phyloP scores from a whole-genome alignment of 2,113 vertebrate species.

The Malurus elegans region DNA sequence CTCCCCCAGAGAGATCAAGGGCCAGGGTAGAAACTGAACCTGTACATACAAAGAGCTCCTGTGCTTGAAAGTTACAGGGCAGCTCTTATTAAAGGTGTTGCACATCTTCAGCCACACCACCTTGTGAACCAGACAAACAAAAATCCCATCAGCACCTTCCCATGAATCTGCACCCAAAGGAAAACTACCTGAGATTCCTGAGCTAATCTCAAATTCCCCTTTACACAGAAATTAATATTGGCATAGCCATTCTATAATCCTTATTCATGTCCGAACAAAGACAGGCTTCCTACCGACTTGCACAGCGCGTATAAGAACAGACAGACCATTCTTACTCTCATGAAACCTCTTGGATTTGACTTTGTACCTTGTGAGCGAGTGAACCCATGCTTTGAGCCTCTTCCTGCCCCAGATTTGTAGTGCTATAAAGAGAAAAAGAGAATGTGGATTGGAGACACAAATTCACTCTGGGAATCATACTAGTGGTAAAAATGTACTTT shows the following conservation, averaged over 20 bases:
- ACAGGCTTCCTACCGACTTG: not conserved
- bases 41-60: not conserved
- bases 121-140: not conserved
- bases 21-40: not conserved
- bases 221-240: not conserved
- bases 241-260: not conserved
- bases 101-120: not conserved
- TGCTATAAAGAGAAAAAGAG: slow-evolving; percentile 57
- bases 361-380: slow-evolving; percentile 53
- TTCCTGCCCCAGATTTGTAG: slow-evolving; percentile 23
- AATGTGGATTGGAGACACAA: slow-evolving; percentile 4
- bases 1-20: not conserved
- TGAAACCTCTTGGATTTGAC: not conserved
- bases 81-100: not conserved
- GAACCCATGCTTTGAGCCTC: slow-evolving; percentile 26
- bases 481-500: not conserved
- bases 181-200: slow-evolving; percentile 7
- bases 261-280: slow-evolving; percentile 40
- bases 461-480: not conserved
- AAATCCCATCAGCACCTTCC: not conserved
- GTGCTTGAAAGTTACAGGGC: not conserved
- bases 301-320: not conserved
- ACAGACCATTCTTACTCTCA: not conserved
- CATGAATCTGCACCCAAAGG: slow-evolving; percentile 17
- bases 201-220: slow-evolving; percentile 6